Conservation (phyloP, 2,113 vertebrate species). For the Stomatorhinus ivindoensis region DNA sequence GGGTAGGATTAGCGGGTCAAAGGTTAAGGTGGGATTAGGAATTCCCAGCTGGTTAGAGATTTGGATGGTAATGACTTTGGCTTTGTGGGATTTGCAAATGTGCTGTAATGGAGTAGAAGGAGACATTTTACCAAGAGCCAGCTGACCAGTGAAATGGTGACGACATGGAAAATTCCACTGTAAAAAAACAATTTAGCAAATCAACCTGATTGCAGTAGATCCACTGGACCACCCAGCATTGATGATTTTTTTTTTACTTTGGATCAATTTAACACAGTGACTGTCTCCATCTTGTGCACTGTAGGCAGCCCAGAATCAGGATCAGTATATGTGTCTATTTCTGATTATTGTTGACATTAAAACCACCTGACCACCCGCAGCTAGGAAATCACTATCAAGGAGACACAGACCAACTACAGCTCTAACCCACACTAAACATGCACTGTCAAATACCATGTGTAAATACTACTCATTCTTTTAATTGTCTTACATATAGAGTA, state of each 20-base stretch:
- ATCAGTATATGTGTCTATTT: background rate
- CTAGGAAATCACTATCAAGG: background rate
- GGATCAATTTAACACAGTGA: background rate
- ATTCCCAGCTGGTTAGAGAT: background rate
- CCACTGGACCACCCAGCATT: too few relatives aligned
- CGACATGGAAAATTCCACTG: background rate
- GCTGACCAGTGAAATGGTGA: background rate
- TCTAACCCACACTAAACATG: background rate
- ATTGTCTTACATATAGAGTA: conserved; percentile 19
- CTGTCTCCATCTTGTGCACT: background rate
- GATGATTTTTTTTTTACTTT: background rate
- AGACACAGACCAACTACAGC: background rate
- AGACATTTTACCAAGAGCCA: background rate
- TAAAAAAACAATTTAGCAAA: background rate
- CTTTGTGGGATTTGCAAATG: background rate
- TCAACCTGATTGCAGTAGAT: background rate
- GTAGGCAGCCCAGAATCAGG: background rate
- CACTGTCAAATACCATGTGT: background rate
- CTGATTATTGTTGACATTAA: background rate
- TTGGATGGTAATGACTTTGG: background rate
- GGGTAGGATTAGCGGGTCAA: background rate
- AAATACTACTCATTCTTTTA: conserved; percentile 4
- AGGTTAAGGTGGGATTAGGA: background rate
- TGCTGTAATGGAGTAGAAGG: background rate
- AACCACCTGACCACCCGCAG: background rate